phyloP scores from a whole-genome alignment of 1,140 invertebrate species.

The Euglossa dilemma region DNA sequence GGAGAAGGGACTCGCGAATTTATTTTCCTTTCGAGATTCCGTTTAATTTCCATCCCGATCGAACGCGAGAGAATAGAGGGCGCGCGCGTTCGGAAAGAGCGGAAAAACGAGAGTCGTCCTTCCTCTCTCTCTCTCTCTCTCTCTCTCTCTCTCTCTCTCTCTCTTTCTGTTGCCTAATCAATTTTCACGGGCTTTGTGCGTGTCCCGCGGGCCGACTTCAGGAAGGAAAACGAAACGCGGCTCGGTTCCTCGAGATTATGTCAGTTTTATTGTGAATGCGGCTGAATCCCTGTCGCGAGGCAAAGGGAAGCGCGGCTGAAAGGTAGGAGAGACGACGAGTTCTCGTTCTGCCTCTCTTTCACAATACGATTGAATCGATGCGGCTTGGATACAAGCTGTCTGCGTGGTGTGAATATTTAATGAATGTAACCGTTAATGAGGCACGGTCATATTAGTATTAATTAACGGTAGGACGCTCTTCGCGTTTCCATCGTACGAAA shows the following conservation, averaged over 20 bases:
- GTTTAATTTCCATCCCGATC: too few relatives aligned
- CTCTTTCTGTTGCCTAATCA: not conserved
- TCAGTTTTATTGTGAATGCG: slow-evolving; percentile 44
- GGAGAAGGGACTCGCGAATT: too few relatives aligned
- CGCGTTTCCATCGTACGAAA: slow-evolving; percentile 54
- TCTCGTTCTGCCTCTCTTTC: slow-evolving; percentile 60
- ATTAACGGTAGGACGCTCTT: slow-evolving; percentile 68
- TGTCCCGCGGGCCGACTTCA: not conserved
- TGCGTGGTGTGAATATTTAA: slow-evolving; percentile 75
- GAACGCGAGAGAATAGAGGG: too few relatives aligned
- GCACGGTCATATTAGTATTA: slow-evolving; percentile 75
- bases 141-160: too few relatives aligned
- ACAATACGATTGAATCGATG: slow-evolving; percentile 75
- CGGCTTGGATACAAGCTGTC: slow-evolving; percentile 64
- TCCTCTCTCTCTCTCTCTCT: too few relatives aligned
- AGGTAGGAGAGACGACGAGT: slow-evolving; percentile 59
- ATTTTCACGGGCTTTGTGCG: slow-evolving; percentile 3
- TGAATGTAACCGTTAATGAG: slow-evolving; percentile 77
- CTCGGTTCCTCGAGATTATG: slow-evolving; percentile 28
- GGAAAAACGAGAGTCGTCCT: too few relatives aligned
- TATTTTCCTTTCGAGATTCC: too few relatives aligned
- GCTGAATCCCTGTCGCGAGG: slow-evolving; percentile 57
- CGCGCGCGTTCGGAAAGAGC: too few relatives aligned
- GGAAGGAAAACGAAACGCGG: slow-evolving; percentile 12
- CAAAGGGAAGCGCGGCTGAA: slow-evolving; percentile 51